Base-by-base conservation (phyloP, 2,113 vertebrate genomes). In the Salvelinus namaycush region DNA sequence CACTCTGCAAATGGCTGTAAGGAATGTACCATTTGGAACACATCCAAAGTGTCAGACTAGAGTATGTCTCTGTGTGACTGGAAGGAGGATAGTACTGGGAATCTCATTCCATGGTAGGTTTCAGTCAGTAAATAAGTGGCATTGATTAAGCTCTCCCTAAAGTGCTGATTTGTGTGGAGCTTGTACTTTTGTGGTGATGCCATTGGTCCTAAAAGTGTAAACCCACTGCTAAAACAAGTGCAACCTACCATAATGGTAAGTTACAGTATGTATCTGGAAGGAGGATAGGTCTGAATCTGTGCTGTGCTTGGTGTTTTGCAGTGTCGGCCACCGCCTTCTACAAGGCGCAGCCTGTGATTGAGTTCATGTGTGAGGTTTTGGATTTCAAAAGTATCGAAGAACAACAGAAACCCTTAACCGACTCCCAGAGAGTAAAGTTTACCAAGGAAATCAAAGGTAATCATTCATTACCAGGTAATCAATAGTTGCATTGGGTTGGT, bases 381-480 rank as follows among this genome's bases (percentile, higher is more conserved):
- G 98, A 99, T 95, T 99, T 99, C 90, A 99, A 99, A 96, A 99
- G 97, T 92, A 99, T 99, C 79, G 97, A 99, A 91, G 97, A 99
- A 83, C 97, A 99, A 93, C 97, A 98, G 89, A 99, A 99, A 93
- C 95, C 97, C 91, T 95, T 99, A 93, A 99, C 97, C 80, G 97
- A 99, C 94, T 99, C 98, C 87, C 98, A 99, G 91, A 95, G 98
- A 96, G 98, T 99, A 64, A 99, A 99, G 92, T 99, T 99, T 94
- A 99, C 98, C 89, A 99, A 99, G 94, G 97, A 99, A 95, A 99
- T 99, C 85, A 99, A 99, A 96, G 98, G 98, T 98, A 89, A 91
- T 44, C 75, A 59, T 9, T 75, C 34, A 8, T 67, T 74, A 24
- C 9, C 12, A 12, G 59, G 59, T 62, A 62, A 54, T 54, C 51